These are phyloP conservation scores for Conistra vaccinii DNA, from an alignment of 2,888 invertebrate species.

Conservation along the genomic window DNA sequence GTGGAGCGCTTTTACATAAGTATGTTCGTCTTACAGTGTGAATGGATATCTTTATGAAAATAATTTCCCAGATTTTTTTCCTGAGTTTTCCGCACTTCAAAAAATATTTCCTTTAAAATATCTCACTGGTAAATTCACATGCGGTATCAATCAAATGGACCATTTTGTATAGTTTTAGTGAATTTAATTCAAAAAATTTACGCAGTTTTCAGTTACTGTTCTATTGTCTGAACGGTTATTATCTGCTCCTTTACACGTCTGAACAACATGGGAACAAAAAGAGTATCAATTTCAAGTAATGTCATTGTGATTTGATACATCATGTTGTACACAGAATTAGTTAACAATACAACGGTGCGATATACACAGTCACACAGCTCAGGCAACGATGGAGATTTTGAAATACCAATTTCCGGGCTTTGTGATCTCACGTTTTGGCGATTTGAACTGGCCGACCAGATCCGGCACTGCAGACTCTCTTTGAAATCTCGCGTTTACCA, in stretches of 20 bases:
- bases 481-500: no score
- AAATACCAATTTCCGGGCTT: no score
- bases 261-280: background rate
- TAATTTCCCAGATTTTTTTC: background rate
- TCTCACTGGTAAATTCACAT: background rate
- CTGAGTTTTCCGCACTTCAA: background rate
- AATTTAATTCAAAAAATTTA: background rate
- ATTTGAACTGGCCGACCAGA: no score
- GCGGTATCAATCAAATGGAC: no score
- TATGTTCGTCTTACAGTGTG: background rate
- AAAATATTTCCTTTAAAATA: conserved; percentile 1
- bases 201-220: background rate
- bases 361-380: no score
- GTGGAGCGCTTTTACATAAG: background rate
- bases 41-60: conserved; percentile 1
- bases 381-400: no score
- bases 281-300: conserved; percentile 12
- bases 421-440: no score
- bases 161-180: background rate
- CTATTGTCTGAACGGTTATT: background rate
- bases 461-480: no score
- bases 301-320: no score
- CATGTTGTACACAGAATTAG: no score
- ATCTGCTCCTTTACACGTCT: background rate
- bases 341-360: no score